These are phyloP conservation scores for Perizoma flavofasciatum DNA, from an alignment of 2,888 invertebrate species.

Conservation along the genomic window DNA sequence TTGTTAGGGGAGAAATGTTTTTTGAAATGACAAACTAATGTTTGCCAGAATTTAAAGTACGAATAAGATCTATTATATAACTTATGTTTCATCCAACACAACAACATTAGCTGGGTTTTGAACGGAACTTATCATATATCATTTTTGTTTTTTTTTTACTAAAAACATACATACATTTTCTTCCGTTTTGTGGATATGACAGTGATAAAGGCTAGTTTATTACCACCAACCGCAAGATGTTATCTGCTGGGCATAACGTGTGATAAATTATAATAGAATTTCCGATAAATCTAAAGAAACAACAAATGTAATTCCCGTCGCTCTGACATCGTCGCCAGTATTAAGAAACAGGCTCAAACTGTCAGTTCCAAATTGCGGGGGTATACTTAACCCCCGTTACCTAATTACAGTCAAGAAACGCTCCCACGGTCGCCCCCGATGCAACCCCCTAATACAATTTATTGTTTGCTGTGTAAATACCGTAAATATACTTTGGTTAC, in stretches of 20 bases:
- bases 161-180: too few relatives aligned
- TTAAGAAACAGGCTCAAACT: conserved; percentile 40
- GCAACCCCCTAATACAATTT: conserved; percentile 46
- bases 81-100: too few relatives aligned
- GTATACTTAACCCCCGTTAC: conserved; percentile 52
- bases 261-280: neutral
- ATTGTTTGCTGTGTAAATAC: conserved; percentile 57
- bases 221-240: too few relatives aligned
- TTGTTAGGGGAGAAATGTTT: too few relatives aligned
- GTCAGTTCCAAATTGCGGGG: conserved; percentile 37
- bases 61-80: neutral
- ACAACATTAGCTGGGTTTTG: too few relatives aligned
- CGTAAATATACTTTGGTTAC: conserved; percentile 52
- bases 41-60: too few relatives aligned
- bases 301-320: conserved; percentile 10
- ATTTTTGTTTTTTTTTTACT: too few relatives aligned
- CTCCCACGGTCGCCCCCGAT: conserved; percentile 60
- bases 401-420: conserved; percentile 67
- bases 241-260: too few relatives aligned
- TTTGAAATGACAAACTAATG: too few relatives aligned
- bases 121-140: too few relatives aligned
- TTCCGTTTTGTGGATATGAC: too few relatives aligned
- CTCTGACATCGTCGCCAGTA: conserved; percentile 15
- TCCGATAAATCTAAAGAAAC: conserved; percentile 10
- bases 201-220: too few relatives aligned